A percentile compares a stretch with the other conserved stretches of the same genome.
phyloP scores from a whole-genome alignment of 2,113 vertebrate species.

The Eubucco bourcierii region DNA sequence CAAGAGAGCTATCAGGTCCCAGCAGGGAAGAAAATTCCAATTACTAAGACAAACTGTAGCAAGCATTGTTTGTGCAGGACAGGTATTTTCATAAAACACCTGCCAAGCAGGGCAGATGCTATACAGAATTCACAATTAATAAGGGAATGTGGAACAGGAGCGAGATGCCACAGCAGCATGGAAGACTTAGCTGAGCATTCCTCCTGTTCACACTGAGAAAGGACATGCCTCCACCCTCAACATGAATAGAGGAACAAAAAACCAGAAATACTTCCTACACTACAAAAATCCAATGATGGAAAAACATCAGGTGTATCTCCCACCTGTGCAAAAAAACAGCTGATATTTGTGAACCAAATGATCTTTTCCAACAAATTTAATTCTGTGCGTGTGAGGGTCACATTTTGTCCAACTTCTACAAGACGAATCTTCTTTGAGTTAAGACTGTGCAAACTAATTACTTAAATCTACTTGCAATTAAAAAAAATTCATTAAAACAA shows the following conservation, averaged over 20 bases:
- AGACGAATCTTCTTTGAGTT: neutral
- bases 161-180: neutral
- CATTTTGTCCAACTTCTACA: neutral
- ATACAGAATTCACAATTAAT: neutral
- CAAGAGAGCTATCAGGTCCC: neutral
- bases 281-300: neutral
- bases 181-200: neutral
- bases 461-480: neutral
- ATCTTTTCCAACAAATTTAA: neutral
- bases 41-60: constrained; percentile 38
- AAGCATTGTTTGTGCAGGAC: constrained; percentile 8
- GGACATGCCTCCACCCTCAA: neutral
- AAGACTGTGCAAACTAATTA: neutral
- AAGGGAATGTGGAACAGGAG: neutral
- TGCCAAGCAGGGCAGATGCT: constrained; percentile 15
- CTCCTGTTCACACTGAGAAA: neutral
- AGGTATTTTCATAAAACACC: constrained; percentile 32
- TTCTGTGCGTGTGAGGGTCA: neutral
- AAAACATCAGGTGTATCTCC: neutral
- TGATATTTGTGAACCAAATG: neutral
- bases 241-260: neutral
- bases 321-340: neutral
- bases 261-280: neutral
- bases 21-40: constrained; percentile 50
- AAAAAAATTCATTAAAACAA: neutral